Evolutionary conservation across 2,113 vertebrate genomes (phyloP), one percentile per base, ranked within the genome.

Genomic region (Rhizomys pruinosus): DNA sequence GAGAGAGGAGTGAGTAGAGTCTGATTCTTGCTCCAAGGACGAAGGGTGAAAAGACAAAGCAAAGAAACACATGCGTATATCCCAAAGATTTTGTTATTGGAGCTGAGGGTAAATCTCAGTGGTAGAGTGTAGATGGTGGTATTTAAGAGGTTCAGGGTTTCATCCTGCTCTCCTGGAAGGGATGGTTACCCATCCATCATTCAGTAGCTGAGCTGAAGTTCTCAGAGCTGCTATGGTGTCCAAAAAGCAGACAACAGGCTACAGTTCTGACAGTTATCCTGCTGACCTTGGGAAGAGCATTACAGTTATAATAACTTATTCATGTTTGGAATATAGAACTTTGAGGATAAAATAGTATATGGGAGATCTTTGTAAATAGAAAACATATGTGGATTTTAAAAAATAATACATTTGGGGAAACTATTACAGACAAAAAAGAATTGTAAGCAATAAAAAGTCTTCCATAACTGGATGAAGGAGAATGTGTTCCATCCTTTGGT

Each of bases 341-440:
- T 6, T 63, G 23, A 95, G 7, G 84, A 84, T 47, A 61, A 81
- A 90, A 66, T 2, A 77, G 12, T 9, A 61, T 42, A 64, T 72
- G 52, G 23, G 22, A 86, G 12, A 80, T 20, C 52, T 63, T 72
- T 71, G 32, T 73, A 27, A 91, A 68, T 79, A 76, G n/a, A 16
- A 61, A 90, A 69, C 73, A 15, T 23, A 64, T 39, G 15, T 47
- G 15, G 16, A 39, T 76, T 34, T 92, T 78, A 66, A 1, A 93
- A 89, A 78, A 91, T 87, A 87, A 74, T 59, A 69, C 22, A 88
- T 64, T 80, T 73, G 39, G 23, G 11, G 32, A 89, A 87, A 52
- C 19, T 80, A 44, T 34, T 94, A 64, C 3, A 90, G 55, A 90
- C 42, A n/a, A 20, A 88, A 92, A 84, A 73, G 8, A 87, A 80